Percentiles rank a stretch among this genome's conserved stretches.
These are phyloP conservation scores for Rhynchonycteris naso DNA, from an alignment of 2,797 vertebrate genomes.

Conservation along the genomic window DNA sequence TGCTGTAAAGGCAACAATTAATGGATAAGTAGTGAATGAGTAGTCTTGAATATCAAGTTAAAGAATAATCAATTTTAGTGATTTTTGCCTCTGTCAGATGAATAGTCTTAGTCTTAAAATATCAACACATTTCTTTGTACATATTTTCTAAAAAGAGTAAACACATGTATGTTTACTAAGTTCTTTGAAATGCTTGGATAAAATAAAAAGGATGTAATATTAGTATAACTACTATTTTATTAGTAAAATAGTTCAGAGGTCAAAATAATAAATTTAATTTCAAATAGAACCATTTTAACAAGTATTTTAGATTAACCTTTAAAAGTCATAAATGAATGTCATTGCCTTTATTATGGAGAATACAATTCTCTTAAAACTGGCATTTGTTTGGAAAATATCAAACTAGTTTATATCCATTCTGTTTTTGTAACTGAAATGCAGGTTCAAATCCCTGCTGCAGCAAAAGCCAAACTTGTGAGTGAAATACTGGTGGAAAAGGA, in stretches of 20 bases:
- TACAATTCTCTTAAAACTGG: not conserved
- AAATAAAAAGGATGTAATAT: not conserved
- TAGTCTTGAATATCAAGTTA: not conserved
- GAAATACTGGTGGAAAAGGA: no score
- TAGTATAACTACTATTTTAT: not conserved
- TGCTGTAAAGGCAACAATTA: not conserved
- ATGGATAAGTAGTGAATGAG: not conserved
- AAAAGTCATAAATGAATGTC: not conserved
- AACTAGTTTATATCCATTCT: not conserved
- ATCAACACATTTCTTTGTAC: not conserved
- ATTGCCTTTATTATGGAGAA: slow-evolving; percentile 12
- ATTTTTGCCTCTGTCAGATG: not conserved
- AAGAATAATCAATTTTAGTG: not conserved
- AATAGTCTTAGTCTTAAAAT: not conserved
- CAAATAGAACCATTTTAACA: not conserved
- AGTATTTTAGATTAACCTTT: not conserved
- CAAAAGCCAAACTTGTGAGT: no score
- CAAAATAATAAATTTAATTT: not conserved
- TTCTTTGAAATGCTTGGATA: not conserved
- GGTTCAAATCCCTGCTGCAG: no score
- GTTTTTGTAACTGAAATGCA: not conserved
- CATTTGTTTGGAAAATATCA: slow-evolving; percentile 2
- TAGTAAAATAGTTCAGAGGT: not conserved
- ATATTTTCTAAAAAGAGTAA: not conserved
- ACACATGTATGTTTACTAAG: not conserved